Evolutionary conservation across 2,888 invertebrate genomes (phyloP), one percentile per base, ranked within the genome.

Genomic region (Drosophila nr. medialis): DNA sequence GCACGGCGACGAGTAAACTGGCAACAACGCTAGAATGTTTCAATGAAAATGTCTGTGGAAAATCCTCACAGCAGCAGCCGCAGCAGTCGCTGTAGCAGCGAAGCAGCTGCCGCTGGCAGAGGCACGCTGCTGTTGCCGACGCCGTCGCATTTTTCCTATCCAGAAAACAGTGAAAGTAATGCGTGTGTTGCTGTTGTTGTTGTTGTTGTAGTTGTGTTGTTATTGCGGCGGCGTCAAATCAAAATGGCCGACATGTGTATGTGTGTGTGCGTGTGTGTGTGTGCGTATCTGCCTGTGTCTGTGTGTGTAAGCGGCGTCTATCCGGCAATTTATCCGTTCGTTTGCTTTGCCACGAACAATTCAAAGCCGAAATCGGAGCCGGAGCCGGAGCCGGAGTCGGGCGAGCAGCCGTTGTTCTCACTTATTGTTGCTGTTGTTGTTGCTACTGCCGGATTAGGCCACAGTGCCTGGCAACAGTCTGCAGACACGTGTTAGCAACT

Each of bases 1-100:
- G 80, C 84, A 88, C 88, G 83, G 83, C 81, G 83, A 83, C 81
- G 81, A 85, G 83, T 85, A 83, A 85, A 85, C 85, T 85, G 88
- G 64, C 81, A 66, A 42, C 68, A 68, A 72, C 76, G 71, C 83
- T 58, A 71, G 72, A 81, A 68, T 74, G 77, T 62, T 74, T 77
- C 77, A 86, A 86, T 83, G 85, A 88, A 85, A 85, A 85, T 85
- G 70, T 83, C 69, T 74, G 76, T 79, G 88, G 83, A 85, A 85
- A 85, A 88, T 68, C 66, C 81, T 75, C 63, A 53, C 69, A 67
- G 64, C 64, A 50, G 56, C 49, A 48, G 64, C 64, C 30, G 64
- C 62, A 29, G 56, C 64, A 51, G 63, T 18, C n/a, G 56, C 72
- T 4, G 55, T 32, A 13, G 55, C 74, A 8, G 59, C 71, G 24